Conservation (phyloP, 2,113 vertebrate species). For the pig (Sus scrofa) region DNA sequence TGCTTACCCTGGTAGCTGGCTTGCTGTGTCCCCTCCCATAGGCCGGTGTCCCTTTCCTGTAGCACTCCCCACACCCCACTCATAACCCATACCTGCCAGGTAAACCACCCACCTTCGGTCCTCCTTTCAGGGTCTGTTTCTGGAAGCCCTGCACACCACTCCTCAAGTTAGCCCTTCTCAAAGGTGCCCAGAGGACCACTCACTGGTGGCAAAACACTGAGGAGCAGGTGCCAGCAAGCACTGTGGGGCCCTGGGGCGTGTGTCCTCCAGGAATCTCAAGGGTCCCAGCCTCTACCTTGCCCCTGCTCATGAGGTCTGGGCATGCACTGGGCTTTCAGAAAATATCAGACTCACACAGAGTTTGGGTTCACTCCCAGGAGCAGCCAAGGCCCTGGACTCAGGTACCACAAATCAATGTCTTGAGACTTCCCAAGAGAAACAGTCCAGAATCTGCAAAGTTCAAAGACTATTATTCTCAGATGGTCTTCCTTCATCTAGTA, state of each 20-base stretch:
- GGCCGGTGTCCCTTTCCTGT: background rate
- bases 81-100: rapidly evolving
- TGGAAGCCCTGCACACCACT: background rate
- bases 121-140: background rate
- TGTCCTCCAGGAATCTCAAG: background rate
- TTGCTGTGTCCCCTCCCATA: rapidly evolving
- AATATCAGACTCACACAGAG: background rate
- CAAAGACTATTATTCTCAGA: constrained; percentile 64
- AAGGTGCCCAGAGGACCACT: too few relatives aligned
- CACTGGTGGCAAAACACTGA: background rate
- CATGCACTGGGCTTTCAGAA: background rate
- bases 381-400: background rate
- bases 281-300: background rate
- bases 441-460: background rate
- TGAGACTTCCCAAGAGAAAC: background rate
- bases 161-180: background rate
- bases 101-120: background rate
- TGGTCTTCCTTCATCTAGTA: constrained; percentile 49
- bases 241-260: background rate
- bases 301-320: too few relatives aligned
- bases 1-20: background rate
- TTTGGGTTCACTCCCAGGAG: rapidly evolving
- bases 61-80: rapidly evolving
- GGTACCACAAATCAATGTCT: constrained; percentile 35
- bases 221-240: background rate